Conservation (phyloP, 2,113 vertebrate species). For the Eurypyga helias region DNA sequence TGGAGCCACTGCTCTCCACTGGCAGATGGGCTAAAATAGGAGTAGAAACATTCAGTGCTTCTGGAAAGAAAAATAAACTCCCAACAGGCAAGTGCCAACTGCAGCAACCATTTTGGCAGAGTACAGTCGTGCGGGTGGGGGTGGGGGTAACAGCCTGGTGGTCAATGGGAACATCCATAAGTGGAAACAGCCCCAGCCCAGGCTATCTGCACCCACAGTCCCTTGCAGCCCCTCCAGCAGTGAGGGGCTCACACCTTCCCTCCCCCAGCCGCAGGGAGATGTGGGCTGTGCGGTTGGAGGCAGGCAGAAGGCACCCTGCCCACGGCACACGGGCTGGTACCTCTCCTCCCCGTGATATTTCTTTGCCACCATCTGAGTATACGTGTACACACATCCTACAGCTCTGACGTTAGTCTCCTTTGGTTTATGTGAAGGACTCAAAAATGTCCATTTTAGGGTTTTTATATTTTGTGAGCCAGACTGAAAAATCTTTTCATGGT, state of each 20-base stretch:
- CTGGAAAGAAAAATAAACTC: constrained; percentile 19
- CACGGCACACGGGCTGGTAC: neutral
- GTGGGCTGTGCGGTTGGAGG: accelerated
- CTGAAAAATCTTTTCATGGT: constrained; percentile 32
- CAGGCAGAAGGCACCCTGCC: neutral
- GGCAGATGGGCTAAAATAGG: neutral
- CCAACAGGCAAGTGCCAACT: neutral
- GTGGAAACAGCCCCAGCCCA: neutral
- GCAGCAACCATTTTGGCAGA: neutral
- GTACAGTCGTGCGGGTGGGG: accelerated
- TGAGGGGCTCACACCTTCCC: accelerated
- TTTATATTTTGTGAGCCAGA: constrained; percentile 38
- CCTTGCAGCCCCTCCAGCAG: neutral
- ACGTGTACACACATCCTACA: neutral
- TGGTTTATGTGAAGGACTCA: neutral
- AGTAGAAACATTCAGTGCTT: neutral
- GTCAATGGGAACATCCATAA: neutral
- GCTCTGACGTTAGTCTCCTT: constrained; percentile 6
- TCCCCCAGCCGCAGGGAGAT: neutral
- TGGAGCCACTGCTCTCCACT: neutral
- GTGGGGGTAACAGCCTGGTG: neutral
- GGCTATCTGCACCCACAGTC: accelerated
- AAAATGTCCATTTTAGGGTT: constrained; percentile 69
- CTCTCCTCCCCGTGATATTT: neutral
- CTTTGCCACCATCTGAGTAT: neutral